phyloP scores from a whole-genome alignment of 2,888 invertebrate genomes.

The Andrena chrysosceles region DNA sequence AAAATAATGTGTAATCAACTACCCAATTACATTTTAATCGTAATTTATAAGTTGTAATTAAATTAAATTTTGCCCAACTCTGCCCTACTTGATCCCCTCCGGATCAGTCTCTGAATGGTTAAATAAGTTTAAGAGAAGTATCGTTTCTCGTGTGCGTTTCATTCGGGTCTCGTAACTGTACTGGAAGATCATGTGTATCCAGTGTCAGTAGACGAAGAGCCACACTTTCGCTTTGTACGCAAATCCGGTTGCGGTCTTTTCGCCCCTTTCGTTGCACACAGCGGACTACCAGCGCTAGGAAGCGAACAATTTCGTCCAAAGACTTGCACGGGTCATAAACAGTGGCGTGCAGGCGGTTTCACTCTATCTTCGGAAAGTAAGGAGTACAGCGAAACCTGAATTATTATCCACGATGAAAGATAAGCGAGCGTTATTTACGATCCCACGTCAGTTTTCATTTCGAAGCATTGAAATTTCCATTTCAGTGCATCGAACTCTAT shows the following conservation, averaged over 20 bases:
- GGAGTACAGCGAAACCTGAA: neutral
- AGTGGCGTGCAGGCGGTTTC: neutral
- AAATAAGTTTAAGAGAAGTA: neutral
- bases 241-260: constrained; percentile 21
- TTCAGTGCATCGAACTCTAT: too few relatives aligned
- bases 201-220: neutral
- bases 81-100: too few relatives aligned
- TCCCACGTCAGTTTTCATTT: neutral
- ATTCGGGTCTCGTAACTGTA: constrained; percentile 5
- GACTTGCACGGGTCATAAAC: neutral
- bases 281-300: neutral
- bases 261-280: neutral
- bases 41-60: too few relatives aligned
- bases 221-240: constrained; percentile 35
- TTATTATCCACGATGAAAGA: neutral
- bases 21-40: too few relatives aligned
- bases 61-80: too few relatives aligned
- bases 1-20: too few relatives aligned
- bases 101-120: too few relatives aligned
- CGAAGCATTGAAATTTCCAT: neutral
- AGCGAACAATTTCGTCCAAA: neutral
- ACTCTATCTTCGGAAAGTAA: neutral
- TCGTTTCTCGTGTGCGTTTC: neutral
- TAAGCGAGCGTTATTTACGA: neutral
- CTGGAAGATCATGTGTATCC: constrained; percentile 16